These are phyloP conservation scores for Chamaea fasciata DNA, from an alignment of 2,113 vertebrate genomes.

Conservation along the genomic window DNA sequence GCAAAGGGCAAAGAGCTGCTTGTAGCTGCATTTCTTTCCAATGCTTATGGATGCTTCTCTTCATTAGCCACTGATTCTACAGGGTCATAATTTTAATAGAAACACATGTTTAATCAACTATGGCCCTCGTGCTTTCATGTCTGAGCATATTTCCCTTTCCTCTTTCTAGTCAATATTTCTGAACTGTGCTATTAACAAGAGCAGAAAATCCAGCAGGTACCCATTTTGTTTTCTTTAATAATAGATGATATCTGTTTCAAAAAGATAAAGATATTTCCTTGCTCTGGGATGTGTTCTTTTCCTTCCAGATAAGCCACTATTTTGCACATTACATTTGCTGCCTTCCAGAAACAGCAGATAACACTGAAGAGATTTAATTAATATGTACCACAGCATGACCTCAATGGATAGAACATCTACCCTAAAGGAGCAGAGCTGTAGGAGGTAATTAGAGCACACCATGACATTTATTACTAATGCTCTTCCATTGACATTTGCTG, in stretches of 20 bases:
- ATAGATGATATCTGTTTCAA: constrained; percentile 27
- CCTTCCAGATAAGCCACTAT: constrained; percentile 12
- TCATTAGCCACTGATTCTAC: not conserved
- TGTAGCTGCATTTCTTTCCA: not conserved
- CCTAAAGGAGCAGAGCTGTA: constrained; percentile 23
- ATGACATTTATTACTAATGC: constrained; percentile 55
- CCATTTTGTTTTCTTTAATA: not conserved
- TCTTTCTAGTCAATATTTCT: not conserved
- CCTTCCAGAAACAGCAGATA: constrained; percentile 47
- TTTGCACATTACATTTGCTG: constrained; percentile 13
- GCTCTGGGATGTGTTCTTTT: not conserved
- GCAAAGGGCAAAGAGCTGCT: not conserved
- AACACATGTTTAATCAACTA: not conserved
- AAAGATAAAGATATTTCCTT: constrained; percentile 41
- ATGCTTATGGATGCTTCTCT: not conserved
- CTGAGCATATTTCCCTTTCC: not conserved
- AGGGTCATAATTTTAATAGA: not conserved
- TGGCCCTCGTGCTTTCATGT: not conserved
- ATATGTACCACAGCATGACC: constrained; percentile 42
- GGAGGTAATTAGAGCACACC: constrained; percentile 57
- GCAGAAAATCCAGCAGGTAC: not conserved
- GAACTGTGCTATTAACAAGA: not conserved
- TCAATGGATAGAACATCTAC: constrained; percentile 17
- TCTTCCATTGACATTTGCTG: constrained; percentile 53
- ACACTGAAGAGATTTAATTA: constrained; percentile 58